phyloP scores from a whole-genome alignment of 64 coral and sea anemone species.

The Pocillopora damicornis region DNA sequence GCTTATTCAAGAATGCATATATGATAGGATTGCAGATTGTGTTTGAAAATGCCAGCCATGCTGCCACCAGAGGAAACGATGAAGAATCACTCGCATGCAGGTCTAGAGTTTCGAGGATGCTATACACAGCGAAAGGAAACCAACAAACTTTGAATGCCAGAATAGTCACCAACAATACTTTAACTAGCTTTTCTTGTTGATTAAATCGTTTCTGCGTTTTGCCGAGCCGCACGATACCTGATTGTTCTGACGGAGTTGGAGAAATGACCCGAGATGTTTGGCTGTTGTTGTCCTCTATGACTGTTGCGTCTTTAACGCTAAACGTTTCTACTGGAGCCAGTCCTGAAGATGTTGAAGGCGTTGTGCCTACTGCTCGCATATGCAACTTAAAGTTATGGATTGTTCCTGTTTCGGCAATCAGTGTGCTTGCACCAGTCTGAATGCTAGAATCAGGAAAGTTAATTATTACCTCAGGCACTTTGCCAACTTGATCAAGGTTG shows the following conservation, averaged over 20 bases:
- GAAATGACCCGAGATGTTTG: not conserved
- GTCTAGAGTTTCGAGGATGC: conserved; percentile 49
- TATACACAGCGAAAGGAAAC: conserved; percentile 68
- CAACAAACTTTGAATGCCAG: conserved; percentile 67
- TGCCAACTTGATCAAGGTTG: not conserved
- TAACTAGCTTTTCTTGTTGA: conserved; percentile 57
- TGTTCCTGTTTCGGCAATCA: not conserved
- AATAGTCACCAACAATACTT: conserved; percentile 65
- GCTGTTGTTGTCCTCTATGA: not conserved
- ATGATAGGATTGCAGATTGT: conserved; percentile 71
- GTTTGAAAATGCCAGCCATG: conserved; percentile 81
- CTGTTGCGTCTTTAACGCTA: too few relatives aligned
- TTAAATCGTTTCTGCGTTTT: conserved; percentile 34
- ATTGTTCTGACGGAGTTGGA: not conserved
- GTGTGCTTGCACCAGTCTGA: too few relatives aligned
- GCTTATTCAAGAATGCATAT: conserved; percentile 67
- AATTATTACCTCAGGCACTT: not conserved
- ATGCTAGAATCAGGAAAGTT: too few relatives aligned
- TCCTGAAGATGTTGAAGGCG: too few relatives aligned
- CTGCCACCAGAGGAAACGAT: conserved; percentile 41
- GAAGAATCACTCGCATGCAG: conserved; percentile 29
- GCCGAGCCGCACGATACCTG: not conserved
- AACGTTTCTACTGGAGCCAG: too few relatives aligned
- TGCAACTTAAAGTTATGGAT: not conserved
- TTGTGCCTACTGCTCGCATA: too few relatives aligned